Percentiles rank a stretch among this genome's conserved stretches.
Conservation (phyloP, 2,888 invertebrate species). For the Parasteatoda lunata region DNA sequence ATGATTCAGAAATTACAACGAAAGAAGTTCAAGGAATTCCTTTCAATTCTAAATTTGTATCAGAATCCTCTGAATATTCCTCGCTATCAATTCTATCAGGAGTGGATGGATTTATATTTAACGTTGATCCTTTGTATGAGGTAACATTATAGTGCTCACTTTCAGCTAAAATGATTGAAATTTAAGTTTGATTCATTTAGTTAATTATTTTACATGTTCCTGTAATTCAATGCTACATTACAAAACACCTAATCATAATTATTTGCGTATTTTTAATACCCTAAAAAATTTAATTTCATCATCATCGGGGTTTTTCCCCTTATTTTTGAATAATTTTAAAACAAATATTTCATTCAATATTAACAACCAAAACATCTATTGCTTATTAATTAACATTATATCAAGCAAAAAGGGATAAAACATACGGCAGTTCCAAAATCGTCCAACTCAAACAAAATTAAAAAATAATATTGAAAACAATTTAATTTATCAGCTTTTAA, state of each 20-base stretch:
- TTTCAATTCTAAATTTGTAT: slow-evolving; percentile 74
- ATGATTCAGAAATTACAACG: slow-evolving; percentile 72
- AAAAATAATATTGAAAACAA: too few relatives aligned
- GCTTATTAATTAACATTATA: too few relatives aligned
- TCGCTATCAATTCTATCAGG: slow-evolving; percentile 72
- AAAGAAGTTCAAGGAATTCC: slow-evolving; percentile 72
- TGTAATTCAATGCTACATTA: background rate
- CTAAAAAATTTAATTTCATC: background rate
- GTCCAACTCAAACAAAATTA: too few relatives aligned
- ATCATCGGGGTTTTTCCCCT: background rate
- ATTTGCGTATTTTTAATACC: background rate
- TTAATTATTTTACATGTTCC: too few relatives aligned
- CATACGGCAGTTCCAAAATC: too few relatives aligned
- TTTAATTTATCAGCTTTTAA: too few relatives aligned
- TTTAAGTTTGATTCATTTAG: too few relatives aligned
- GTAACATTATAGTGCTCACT: slow-evolving; percentile 66
- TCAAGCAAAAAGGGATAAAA: too few relatives aligned
- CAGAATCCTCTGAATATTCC: slow-evolving; percentile 71
- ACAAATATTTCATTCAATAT: too few relatives aligned
- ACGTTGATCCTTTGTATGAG: slow-evolving; percentile 74
- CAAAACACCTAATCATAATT: background rate
- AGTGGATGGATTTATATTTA: slow-evolving; percentile 75
- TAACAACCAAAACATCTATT: too few relatives aligned
- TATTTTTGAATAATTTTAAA: background rate
- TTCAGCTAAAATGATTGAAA: background rate